These are phyloP conservation scores for Rhinolophus ferrumequinum DNA, from an alignment of 2,113 vertebrate species.

Conservation along the genomic window DNA sequence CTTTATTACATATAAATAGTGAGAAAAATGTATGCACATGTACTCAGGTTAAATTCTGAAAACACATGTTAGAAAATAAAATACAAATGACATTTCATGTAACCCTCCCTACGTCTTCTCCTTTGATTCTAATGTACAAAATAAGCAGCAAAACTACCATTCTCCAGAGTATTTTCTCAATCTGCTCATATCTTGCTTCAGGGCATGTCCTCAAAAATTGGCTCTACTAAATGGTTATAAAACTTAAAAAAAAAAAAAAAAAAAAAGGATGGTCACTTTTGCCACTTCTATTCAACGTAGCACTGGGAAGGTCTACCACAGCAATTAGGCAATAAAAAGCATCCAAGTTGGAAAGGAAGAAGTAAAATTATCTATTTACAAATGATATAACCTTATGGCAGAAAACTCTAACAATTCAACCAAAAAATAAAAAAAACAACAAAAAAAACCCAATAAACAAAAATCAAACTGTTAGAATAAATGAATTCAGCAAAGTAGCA, in stretches of 20 bases:
- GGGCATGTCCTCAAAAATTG: no score
- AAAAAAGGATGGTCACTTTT: neutral
- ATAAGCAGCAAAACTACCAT: no score
- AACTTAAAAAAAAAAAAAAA: no score
- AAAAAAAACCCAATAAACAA: no score
- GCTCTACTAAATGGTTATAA: no score
- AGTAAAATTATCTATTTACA: neutral
- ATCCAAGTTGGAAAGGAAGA: neutral
- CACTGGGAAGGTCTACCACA: neutral
- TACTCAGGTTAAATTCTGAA: slow-evolving; percentile 30
- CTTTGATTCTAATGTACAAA: no score
- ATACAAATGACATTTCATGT: neutral
- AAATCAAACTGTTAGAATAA: no score
- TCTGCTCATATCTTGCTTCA: no score
- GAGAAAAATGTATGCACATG: neutral
- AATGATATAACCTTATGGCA: neutral
- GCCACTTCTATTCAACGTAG: neutral
- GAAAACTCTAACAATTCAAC: neutral
- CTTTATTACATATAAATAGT: slow-evolving; percentile 11
- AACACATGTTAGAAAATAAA: slow-evolving; percentile 18
- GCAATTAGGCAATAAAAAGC: neutral
- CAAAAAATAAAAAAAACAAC: no score
- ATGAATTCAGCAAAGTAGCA: no score
- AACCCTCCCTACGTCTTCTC: no score
- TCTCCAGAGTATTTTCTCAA: no score